Percentiles rank a stretch among this genome's conserved stretches.
phyloP scores from a whole-genome alignment of 2,888 invertebrate genomes.

The Hoplodrina blanda region DNA sequence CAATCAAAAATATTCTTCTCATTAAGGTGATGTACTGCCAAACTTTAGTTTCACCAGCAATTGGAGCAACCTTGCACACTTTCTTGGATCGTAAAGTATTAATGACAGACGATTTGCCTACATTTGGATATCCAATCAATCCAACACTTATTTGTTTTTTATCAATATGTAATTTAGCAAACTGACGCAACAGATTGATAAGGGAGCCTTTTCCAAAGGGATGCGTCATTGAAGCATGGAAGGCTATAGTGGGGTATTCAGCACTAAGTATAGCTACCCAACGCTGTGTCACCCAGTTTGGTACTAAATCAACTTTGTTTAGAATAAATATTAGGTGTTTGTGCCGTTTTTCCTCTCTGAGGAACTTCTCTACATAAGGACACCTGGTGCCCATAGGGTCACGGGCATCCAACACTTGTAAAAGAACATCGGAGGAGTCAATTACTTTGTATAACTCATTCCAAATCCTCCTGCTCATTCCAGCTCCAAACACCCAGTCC shows the following conservation, averaged over 20 bases:
- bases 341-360: conserved; percentile 98
- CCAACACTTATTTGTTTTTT: conserved; percentile 99
- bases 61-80: conserved; percentile 99
- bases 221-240: conserved; percentile 99
- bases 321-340: conserved; percentile 99
- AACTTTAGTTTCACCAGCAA: conserved; percentile 99
- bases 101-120: conserved; percentile 99
- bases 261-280: conserved; percentile 98
- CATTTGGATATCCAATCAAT: conserved; percentile 99
- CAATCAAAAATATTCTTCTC: conserved; percentile 98
- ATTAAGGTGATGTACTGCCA: conserved; percentile 99
- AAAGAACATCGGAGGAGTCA: conserved; percentile 99
- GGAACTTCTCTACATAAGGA: conserved; percentile 97
- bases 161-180: conserved; percentile 98
- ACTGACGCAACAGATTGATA: conserved; percentile 98
- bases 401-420: conserved; percentile 98
- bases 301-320: conserved; percentile 99
- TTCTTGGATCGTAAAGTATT: conserved; percentile 98
- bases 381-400: conserved; percentile 99
- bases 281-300: conserved; percentile 99
- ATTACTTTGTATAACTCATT: conserved; percentile 99
- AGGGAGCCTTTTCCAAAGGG: conserved; percentile 99
- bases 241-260: conserved; percentile 99
- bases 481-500: conserved; percentile 98
- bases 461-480: conserved; percentile 99